phyloP scores from a whole-genome alignment of 1,140 invertebrate species.

The Bradynema listronoti region DNA sequence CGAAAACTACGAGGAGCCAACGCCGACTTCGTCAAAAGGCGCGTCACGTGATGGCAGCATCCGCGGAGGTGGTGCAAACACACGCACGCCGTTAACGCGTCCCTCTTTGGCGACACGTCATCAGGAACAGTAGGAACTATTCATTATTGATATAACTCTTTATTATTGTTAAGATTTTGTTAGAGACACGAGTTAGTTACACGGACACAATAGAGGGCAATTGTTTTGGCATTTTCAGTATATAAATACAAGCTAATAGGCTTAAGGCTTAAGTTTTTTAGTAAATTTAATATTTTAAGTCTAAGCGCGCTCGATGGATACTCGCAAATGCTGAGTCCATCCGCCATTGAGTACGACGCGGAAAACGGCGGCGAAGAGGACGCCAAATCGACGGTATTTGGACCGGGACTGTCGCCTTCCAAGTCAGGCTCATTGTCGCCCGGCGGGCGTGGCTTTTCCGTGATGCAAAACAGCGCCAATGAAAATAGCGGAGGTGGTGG shows the following conservation, averaged over 20 bases:
- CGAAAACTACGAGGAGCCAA: no score
- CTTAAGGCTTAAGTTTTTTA: no score
- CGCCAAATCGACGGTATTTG: constrained; percentile 29
- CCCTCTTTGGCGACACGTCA: background rate
- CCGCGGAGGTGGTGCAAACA: no score
- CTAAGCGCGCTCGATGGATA: constrained; percentile 10
- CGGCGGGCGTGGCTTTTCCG: background rate
- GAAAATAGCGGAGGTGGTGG: background rate
- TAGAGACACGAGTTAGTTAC: background rate
- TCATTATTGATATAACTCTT: constrained; percentile 1
- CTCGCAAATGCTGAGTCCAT: constrained; percentile 15
- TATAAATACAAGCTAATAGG: no score
- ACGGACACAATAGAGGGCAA: background rate
- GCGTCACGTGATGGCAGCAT: no score
- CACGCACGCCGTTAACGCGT: no score
- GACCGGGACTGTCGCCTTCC: constrained; percentile 26
- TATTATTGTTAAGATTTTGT: constrained; percentile 3
- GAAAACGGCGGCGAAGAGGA: constrained; percentile 5
- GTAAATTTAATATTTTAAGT: background rate
- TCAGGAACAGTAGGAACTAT: background rate
- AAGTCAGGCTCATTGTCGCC: background rate
- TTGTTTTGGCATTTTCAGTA: background rate
- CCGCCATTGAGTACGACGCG: constrained; percentile 11
- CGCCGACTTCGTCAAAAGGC: no score
- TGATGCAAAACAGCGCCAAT: background rate